Evolutionary conservation across 2,797 vertebrate species (phyloP).

Genomic region (Neostethus bicornis): DNA sequence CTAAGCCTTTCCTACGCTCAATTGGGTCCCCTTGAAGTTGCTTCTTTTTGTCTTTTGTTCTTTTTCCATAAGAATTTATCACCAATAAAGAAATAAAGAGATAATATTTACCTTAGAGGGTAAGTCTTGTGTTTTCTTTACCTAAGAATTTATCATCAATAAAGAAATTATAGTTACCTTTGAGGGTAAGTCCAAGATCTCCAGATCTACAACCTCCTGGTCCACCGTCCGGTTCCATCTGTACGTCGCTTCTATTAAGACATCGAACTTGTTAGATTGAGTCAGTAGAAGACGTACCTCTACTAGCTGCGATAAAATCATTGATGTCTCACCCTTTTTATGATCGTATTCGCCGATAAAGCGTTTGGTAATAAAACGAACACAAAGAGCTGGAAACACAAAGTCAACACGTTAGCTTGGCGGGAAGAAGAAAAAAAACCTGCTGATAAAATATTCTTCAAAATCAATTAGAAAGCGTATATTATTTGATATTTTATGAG

Average conservation of each 20-base stretch:
- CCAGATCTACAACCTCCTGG: constrained; percentile 76
- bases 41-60: too few relatives aligned
- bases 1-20: too few relatives aligned
- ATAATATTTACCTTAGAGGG: constrained; percentile 67
- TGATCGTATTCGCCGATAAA: constrained; percentile 83
- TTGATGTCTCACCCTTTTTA: constrained; percentile 71
- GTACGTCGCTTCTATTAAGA: constrained; percentile 75
- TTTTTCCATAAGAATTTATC: too few relatives aligned
- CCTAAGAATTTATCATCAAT: too few relatives aligned
- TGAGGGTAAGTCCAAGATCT: constrained; percentile 76
- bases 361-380: constrained; percentile 80
- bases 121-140: constrained; percentile 43
- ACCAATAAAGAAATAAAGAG: neutral
- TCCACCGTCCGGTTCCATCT: constrained; percentile 74
- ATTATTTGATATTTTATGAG: too few relatives aligned
- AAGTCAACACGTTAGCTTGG: constrained; percentile 39
- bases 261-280: neutral
- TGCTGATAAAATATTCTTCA: neutral
- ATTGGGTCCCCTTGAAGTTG: too few relatives aligned
- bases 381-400: constrained; percentile 78
- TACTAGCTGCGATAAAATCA: neutral
- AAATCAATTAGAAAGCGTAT: too few relatives aligned
- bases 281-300: neutral
- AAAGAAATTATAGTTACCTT: constrained; percentile 60
- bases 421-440: neutral